Conservation (phyloP, 2,888 invertebrate genomes). For the Volucella zonaria region DNA sequence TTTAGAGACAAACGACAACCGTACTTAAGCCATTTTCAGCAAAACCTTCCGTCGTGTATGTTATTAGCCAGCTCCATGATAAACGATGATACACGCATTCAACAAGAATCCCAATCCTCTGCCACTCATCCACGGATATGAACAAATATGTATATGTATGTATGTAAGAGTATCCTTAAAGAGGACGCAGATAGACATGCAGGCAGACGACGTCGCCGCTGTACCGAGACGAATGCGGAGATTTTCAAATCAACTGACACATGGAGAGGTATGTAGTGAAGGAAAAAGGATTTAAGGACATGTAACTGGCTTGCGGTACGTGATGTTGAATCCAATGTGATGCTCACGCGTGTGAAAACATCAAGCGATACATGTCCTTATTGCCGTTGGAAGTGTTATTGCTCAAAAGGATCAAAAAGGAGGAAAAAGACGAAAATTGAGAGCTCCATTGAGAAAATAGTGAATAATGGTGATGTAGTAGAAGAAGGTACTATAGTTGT, state of each 20-base stretch:
- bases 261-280: slow-evolving; percentile 12
- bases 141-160: slow-evolving; percentile 5
- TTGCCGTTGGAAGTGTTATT: slow-evolving; percentile 39
- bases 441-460: slow-evolving; percentile 52
- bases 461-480: slow-evolving; percentile 31
- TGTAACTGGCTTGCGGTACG: slow-evolving; percentile 78
- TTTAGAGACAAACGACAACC: slow-evolving; percentile 67
- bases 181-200: slow-evolving; percentile 63
- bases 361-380: slow-evolving; percentile 75
- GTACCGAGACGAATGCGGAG: slow-evolving; percentile 49
- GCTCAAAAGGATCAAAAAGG: slow-evolving; percentile 11
- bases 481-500: slow-evolving; percentile 4
- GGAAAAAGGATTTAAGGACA: slow-evolving; percentile 70
- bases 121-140: slow-evolving; percentile 11
- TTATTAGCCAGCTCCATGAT: slow-evolving; percentile 70
- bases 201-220: slow-evolving; percentile 48
- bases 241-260: slow-evolving; percentile 65
- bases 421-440: slow-evolving; percentile 40
- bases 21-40: slow-evolving; percentile 71
- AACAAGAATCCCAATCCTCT: slow-evolving; percentile 18
- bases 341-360: slow-evolving; percentile 83
- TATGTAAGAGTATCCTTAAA: background rate
- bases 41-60: slow-evolving; percentile 29
- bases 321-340: slow-evolving; percentile 82
- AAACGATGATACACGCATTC: slow-evolving; percentile 68